A percentile compares a stretch with the other conserved stretches of the same genome.
Evolutionary conservation across 1,140 invertebrate genomes (phyloP).

Genomic region (Monomorium pharaonis): DNA sequence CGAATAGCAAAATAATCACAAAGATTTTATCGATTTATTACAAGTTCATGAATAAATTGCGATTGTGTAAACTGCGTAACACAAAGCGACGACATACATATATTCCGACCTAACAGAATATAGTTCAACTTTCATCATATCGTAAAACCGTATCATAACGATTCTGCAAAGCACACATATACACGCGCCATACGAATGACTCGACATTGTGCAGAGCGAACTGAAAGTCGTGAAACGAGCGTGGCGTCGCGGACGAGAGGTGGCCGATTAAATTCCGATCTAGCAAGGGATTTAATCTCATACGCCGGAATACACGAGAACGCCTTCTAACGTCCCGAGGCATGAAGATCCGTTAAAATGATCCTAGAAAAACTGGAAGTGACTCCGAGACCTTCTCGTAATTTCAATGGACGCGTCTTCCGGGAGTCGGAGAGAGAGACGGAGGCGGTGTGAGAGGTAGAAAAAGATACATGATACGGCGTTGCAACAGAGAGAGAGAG

Average conservation of each 20-base stretch:
- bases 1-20: background rate
- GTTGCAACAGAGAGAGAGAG: background rate
- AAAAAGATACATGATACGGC: constrained; percentile 25
- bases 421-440: constrained; percentile 46
- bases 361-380: constrained; percentile 57
- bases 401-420: constrained; percentile 63
- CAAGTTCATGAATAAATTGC: constrained; percentile 20
- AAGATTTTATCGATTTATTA: constrained; percentile 22
- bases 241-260: constrained; percentile 6
- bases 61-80: background rate
- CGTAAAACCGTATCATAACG: constrained; percentile 1
- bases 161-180: background rate
- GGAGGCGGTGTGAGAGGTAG: background rate
- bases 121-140: background rate
- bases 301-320: constrained; percentile 29
- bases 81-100: background rate
- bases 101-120: constrained; percentile 1
- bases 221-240: constrained; percentile 36
- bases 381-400: constrained; percentile 57
- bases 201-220: background rate
- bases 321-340: constrained; percentile 47
- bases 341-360: constrained; percentile 56
- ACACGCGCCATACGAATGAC: constrained; percentile 5
- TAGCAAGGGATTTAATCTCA: constrained; percentile 31
- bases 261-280: constrained; percentile 33